Base-by-base conservation (phyloP, 2,113 vertebrate genomes). In the Chrysemys picta region DNA sequence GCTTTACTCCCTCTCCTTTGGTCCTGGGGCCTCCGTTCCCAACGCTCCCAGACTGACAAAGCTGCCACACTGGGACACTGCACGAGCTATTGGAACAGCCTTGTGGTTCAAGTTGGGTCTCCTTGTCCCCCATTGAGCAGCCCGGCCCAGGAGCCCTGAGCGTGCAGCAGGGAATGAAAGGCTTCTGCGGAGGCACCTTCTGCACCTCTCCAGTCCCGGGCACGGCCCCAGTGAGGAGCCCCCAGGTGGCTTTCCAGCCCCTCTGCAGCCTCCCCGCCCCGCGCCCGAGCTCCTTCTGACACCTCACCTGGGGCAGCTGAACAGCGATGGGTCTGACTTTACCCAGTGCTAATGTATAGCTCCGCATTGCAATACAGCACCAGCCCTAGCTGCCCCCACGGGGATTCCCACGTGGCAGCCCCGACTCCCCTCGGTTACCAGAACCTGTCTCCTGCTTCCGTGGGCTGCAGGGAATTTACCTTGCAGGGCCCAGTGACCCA, bases 401-500 rank as follows among this genome's bases (percentile, higher is more conserved):
- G 27, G 65, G 35, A 38, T 38, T 38, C 65, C 65, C n/a, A 17
- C 8, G 9, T n/a, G 65, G 35, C 65, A 72, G n/a, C 17, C 65
- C 65, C 8, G 35, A 65, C 14, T 35, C 57, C 57, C 27, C 27
- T 17, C 6, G 2, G 59, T 35, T 35, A 14, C 62, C 62, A 69
- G 35, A 2, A 9, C 31, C 49, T 54, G 72, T 22, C 3, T 85
- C 69, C 47, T 57, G 42, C 57, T 54, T 50, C 62, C 22, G 0
- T 4, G 10, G 27, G 42, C 35, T 85, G n/a, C 7, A 72, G 35
- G 9, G n/a, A 38, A 38, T 17, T n/a, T 62, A 13, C 27, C 57
- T 62, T 14, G 59, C 27, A 6, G 29, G 13, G 27, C 57, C 27
- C 57, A 59, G 29, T 31, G 11, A 31, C 57, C 27, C 29, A 59